These are phyloP conservation scores for Pararge aegeria DNA, from an alignment of 1,140 invertebrate species.

Conservation along the genomic window DNA sequence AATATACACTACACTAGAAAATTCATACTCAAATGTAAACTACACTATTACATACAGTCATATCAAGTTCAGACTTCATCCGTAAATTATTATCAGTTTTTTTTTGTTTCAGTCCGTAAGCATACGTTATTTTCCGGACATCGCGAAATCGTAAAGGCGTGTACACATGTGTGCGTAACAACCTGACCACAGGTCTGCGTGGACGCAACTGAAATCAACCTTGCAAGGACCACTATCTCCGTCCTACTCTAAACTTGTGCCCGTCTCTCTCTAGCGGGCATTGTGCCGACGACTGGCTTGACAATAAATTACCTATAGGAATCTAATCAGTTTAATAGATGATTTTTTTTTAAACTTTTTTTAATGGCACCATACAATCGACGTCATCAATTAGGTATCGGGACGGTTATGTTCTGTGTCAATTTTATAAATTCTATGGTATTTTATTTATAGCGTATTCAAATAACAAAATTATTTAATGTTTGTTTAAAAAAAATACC, in stretches of 20 bases:
- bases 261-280: constrained; percentile 64
- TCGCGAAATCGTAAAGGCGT: constrained; percentile 49
- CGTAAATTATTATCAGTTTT: constrained; percentile 8
- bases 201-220: constrained; percentile 74
- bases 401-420: neutral
- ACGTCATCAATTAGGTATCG: constrained; percentile 1
- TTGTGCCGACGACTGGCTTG: constrained; percentile 65
- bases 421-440: too few relatives aligned
- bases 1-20: constrained; percentile 2
- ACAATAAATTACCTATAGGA: constrained; percentile 77
- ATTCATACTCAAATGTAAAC: neutral
- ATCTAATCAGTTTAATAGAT: constrained; percentile 78
- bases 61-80: neutral
- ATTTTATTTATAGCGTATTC: too few relatives aligned
- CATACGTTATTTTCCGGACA: constrained; percentile 37
- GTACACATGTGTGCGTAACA: constrained; percentile 57
- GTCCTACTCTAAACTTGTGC: constrained; percentile 50
- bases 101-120: constrained; percentile 18
- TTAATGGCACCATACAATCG: constrained; percentile 43
- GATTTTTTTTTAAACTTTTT: constrained; percentile 64
- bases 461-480: too few relatives aligned
- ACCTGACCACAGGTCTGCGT: constrained; percentile 67
- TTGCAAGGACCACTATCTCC: constrained; percentile 73
- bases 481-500: too few relatives aligned
- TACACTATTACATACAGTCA: constrained; percentile 9